phyloP scores from a whole-genome alignment of 2,797 vertebrate species.

The Steatocranus sp. region DNA sequence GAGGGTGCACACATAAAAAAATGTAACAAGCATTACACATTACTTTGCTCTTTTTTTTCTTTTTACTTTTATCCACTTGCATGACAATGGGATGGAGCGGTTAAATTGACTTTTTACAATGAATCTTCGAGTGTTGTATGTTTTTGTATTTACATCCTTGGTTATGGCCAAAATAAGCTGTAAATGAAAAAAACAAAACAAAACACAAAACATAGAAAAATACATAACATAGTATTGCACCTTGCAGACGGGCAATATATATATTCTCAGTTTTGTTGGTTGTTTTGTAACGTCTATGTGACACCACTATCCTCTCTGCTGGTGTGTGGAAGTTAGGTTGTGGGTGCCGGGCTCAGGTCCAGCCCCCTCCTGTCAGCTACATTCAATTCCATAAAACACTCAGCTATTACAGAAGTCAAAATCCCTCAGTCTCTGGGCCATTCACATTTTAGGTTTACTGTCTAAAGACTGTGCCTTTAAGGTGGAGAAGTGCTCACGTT shows the following conservation, averaged over 20 bases:
- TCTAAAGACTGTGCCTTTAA: conserved; percentile 16
- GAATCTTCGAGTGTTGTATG: conserved; percentile 64
- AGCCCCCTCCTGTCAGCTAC: conserved; percentile 78
- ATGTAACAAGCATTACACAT: conserved; percentile 59
- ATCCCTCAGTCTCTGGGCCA: conserved; percentile 54
- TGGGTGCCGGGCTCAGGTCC: conserved; percentile 69
- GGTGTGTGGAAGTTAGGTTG: conserved; percentile 82
- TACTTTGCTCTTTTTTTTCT: conserved; percentile 39
- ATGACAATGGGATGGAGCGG: conserved; percentile 57
- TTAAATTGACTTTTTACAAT: conserved; percentile 40
- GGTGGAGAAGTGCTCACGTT: conserved; percentile 7
- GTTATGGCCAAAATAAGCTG: conserved; percentile 71
- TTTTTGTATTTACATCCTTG: conserved; percentile 77
- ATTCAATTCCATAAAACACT: conserved; percentile 81
- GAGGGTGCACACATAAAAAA: conserved; percentile 58
- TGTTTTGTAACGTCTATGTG: conserved; percentile 66
- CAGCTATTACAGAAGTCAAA: conserved; percentile 62
- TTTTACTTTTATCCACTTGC: conserved; percentile 36
- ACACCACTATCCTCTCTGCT: conserved; percentile 78
- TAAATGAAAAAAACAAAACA: conserved; percentile 49
- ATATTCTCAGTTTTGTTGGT: conserved; percentile 70
- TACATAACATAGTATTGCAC: conserved; percentile 75
- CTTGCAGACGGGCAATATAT: conserved; percentile 77
- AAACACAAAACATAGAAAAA: conserved; percentile 73
- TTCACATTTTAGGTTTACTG: conserved; percentile 56